Base-by-base conservation (phyloP, 2,113 vertebrate species). In the Callionymus lyra region DNA sequence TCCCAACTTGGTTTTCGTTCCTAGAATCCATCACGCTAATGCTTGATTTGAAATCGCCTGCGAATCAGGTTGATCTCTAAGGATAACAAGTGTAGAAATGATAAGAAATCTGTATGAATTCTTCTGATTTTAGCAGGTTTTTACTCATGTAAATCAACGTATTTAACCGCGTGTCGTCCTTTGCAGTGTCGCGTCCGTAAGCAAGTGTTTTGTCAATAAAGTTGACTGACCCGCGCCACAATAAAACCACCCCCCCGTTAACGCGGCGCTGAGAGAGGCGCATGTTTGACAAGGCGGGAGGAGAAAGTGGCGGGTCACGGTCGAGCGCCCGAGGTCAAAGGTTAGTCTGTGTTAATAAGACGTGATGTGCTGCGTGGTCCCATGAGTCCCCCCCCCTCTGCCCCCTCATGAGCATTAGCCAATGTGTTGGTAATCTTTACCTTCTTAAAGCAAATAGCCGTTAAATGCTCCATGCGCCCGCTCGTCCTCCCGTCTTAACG, bases 381-480 rank as follows among this genome's bases (percentile, higher is more conserved):
- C 21, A 27, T 27, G 74, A 81, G 84, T 83, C 85, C 76, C 55
- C 65, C 50, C 47, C 86, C 85, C 86, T 72, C 39, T 78, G 87
- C 68, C 85, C 80, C 83, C 78, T 89, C 90, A 91, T 91, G 87
- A 80, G 82, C 78, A 84, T 88, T 88, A 90, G 87, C 90, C 89
- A 90, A 91, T 89, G 86, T 90, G 86, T 90, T 86, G 69, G 80
- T 88, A 86, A 90, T 90, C 89, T 92, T 90, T 90, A 89, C 87
- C 89, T 90, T 88, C 84, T 88, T 85, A 89, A 90, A 90, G 87
- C 89, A 91, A 92, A 93, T 89, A 91, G 82, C 65, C 72, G 77
- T 68, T 70, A 65, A 76, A 47, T 47, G 84, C 31, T 83, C 85
- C 88, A 86, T 88, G 82, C 75, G 58, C 74, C 81, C 80, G 82